Conservation (phyloP, 2,113 vertebrate genomes). For the Lagopus muta region DNA sequence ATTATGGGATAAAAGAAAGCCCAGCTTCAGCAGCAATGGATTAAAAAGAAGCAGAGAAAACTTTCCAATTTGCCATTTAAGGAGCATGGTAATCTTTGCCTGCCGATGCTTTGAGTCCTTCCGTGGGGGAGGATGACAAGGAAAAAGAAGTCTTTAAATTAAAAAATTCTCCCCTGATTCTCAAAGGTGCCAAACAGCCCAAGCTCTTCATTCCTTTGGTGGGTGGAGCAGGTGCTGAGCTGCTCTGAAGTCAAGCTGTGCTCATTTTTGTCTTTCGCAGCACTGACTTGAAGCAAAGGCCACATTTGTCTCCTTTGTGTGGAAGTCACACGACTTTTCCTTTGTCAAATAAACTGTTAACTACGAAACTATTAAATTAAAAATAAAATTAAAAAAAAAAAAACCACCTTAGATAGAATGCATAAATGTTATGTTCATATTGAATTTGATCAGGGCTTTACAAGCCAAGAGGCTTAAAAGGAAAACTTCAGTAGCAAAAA, state of each 20-base stretch:
- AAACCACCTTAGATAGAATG: background rate
- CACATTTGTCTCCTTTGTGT: constrained; percentile 26
- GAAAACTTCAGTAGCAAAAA: background rate
- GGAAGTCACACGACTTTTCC: constrained; percentile 26
- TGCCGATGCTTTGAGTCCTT: constrained; percentile 60
- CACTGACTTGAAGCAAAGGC: constrained; percentile 17
- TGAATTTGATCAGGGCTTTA: background rate
- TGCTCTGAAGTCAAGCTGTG: constrained; percentile 64
- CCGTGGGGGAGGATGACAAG: constrained; percentile 52
- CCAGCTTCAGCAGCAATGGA: constrained; percentile 25
- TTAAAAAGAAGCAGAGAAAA: constrained; percentile 49
- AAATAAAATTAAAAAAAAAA: background rate
- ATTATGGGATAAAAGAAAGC: constrained; percentile 41
- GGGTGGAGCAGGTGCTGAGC: constrained; percentile 65
- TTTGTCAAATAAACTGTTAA: constrained; percentile 37
- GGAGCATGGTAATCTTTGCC: constrained; percentile 34
- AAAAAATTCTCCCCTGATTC: constrained; percentile 63
- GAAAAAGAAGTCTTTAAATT: constrained; percentile 65
- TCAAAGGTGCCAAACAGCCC: constrained; percentile 63
- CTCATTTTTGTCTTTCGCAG: constrained; percentile 65
- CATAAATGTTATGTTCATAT: background rate
- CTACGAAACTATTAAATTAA: constrained; percentile 14
- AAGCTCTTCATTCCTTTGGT: constrained; percentile 51
- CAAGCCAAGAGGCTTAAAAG: constrained; percentile 6
- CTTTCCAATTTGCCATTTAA: constrained; percentile 58